Conservation (phyloP, 2,113 vertebrate species). For the Noturus placidus region DNA sequence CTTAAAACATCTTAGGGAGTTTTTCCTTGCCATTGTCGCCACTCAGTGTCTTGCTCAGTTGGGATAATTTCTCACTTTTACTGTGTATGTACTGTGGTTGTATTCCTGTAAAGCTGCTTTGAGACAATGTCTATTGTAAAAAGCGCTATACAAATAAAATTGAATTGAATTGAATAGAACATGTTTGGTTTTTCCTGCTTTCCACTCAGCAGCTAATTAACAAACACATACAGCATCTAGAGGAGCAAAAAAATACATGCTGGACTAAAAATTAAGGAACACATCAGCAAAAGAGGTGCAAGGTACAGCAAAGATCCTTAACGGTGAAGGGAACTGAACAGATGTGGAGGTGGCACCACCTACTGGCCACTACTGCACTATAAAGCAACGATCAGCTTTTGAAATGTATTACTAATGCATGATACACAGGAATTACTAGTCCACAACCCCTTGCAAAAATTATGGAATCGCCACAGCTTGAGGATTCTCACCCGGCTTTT, state of each 20-base stretch:
- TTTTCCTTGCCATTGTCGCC: too few relatives aligned
- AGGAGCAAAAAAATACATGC: neutral
- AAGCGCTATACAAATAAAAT: too few relatives aligned
- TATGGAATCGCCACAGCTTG: too few relatives aligned
- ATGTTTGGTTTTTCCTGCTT: neutral
- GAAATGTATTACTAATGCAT: neutral
- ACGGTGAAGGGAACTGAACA: neutral
- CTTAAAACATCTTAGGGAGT: too few relatives aligned
- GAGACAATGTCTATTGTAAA: too few relatives aligned
- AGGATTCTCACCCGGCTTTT: too few relatives aligned
- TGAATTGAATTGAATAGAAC: too few relatives aligned
- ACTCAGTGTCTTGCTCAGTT: too few relatives aligned
- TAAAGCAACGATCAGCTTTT: neutral
- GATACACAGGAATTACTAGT: neutral
- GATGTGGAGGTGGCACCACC: conserved; percentile 19
- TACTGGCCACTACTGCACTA: conserved; percentile 1
- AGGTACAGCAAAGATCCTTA: neutral
- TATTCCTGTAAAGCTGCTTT: too few relatives aligned
- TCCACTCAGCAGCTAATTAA: neutral
- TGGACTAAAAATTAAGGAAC: neutral
- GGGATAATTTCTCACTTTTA: too few relatives aligned
- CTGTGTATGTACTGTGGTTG: too few relatives aligned
- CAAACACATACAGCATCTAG: neutral
- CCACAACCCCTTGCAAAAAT: too few relatives aligned
- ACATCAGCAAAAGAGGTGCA: neutral